phyloP scores from a whole-genome alignment of 1,140 invertebrate species.

The Nixonia krombeini region DNA sequence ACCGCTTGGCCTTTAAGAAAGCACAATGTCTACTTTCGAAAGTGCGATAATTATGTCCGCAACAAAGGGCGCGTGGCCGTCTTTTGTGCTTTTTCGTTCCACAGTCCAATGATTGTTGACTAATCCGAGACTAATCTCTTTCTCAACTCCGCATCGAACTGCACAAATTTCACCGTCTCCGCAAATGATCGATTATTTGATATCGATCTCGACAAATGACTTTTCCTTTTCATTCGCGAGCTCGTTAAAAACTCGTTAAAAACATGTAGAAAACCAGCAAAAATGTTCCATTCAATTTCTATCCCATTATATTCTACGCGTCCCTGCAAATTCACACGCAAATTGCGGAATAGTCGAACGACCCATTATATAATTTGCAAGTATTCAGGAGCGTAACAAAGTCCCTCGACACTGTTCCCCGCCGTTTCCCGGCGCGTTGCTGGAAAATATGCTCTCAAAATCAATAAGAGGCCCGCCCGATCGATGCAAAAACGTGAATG shows the following conservation, averaged over 20 bases:
- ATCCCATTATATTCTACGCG: too few relatives aligned
- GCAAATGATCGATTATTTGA: too few relatives aligned
- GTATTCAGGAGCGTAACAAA: too few relatives aligned
- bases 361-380: too few relatives aligned
- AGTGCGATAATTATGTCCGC: not conserved
- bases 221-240: too few relatives aligned
- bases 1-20: not conserved
- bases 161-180: constrained; percentile 1
- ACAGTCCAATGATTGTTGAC: not conserved
- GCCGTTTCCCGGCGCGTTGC: constrained; percentile 17
- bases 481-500: constrained; percentile 30
- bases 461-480: constrained; percentile 54
- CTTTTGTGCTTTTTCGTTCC: not conserved
- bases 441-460: constrained; percentile 57
- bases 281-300: too few relatives aligned
- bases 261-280: too few relatives aligned
- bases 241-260: too few relatives aligned
- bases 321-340: too few relatives aligned
- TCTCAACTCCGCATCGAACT: not conserved
- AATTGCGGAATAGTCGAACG: too few relatives aligned
- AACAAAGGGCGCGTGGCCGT: not conserved
- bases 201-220: too few relatives aligned
- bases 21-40: constrained; percentile 1
- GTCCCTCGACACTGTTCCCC: constrained; percentile 29
- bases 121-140: not conserved